Base-by-base conservation (phyloP, 2,888 invertebrate species). In the Dysmachus trigonus region DNA sequence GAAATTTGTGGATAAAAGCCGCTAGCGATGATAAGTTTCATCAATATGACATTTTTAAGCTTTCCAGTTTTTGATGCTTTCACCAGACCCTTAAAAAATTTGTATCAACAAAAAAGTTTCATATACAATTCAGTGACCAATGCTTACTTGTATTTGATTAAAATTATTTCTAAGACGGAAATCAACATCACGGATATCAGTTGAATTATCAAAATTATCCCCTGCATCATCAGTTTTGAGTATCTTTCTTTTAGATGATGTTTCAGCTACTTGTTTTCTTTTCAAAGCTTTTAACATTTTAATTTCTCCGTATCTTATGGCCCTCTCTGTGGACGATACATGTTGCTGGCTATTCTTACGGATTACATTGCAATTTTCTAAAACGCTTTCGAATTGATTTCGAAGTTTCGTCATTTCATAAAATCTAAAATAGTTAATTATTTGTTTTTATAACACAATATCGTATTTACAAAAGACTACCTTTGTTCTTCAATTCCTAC, bases 1-100 rank as follows among this genome's bases (percentile, higher is more conserved):
- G 98, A 97, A 86, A 98, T 94, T 93, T 99, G 98, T 0, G 99
- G 99, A 91, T 99, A 99, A 83, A 99, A 93, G 0, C 99, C 98
- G 92, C 97, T 96, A 88, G 97, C 96, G 27, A 99, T 92, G 86
- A 99, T 97, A 71, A 97, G 92, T 91, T 96, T 97, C 18, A 96
- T 90, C 91, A 96, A 93, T 86, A 94, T 93, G 18, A 96, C 91
- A 90, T 96, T 96, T 89, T 94, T 94, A 89, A 94, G 94, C 88
- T 94, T 95, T 51, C 94, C 94, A 0, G 95, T 94, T 72, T 94
- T 94, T 1, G 95, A 93, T 51, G 95, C 95, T 35, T 93, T 93
- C 6, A 96, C 92, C 81, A 96, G 92, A 90, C 93, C 93, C 91
- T 94, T 91, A 88, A 47, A 47, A 6, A 47, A 79, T 76, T 85